Evolutionary conservation across 2,888 invertebrate genomes (phyloP), one percentile per base, ranked within the genome.

Genomic region (Bellardia bayeri): DNA sequence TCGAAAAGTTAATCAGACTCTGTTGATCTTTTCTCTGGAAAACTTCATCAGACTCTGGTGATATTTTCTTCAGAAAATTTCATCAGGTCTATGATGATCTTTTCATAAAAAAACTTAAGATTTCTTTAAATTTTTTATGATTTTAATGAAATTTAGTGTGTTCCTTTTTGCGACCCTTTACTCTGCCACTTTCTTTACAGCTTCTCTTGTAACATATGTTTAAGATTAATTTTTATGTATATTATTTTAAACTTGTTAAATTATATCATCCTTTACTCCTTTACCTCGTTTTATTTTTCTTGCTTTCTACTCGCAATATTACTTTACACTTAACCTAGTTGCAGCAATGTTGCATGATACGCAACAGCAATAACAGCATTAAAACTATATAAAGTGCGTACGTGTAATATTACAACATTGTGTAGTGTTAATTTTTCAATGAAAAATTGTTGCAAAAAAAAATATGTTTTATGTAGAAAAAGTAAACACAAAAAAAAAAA

Each of bases 291-390:
- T 4, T 40, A 30, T 6, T 11, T 1, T 23, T 8, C 13, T 16
- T 76, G n/a, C 51, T 71, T 33, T 66, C 6, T 37, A 45, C 56
- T 16, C 69, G 40, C 23, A 54, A 81, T 81, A 75, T 85, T 85
- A 81, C 63, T 85, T 85, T 85, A 81, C 80, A 75, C 85, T 85
- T 85, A 85, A 85, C 85, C 85, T 49, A 85, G 80, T 69, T 81
- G 75, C 75, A 71, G 68, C 54, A 75, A 69, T 75, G 74, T 74
- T 80, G 74, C 79, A 74, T 2, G 40, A 45, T 37, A 49, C 56
- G 33, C 72, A 64, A 7, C 56, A 56, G 23, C 23, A 56, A 51
- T 56, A 79, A 61, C 63, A 75, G 13, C n/a, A 64, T 37, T 16
- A 61, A 72, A 61, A 61, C 40, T n/a, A 40, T 42, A 8, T 72